Evolutionary conservation across 1,140 invertebrate genomes (phyloP), one percentile per base, ranked within the genome.

Genomic region (Coenobita brevimanus): DNA sequence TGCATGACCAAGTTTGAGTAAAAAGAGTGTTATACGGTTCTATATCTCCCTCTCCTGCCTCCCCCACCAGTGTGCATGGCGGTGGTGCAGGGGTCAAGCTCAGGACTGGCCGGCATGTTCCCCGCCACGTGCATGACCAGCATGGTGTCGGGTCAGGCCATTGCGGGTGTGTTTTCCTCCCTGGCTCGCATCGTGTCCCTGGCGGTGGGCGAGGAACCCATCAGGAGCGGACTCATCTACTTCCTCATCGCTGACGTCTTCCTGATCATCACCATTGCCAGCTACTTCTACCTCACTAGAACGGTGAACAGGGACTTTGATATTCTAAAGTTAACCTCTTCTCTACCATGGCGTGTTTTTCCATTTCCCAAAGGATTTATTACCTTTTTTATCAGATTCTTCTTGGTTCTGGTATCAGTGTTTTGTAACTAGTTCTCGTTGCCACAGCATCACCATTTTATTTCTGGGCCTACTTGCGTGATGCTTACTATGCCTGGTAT

Each of bases 101-200:
- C 97, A 90, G 97, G 97, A 24, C 94, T 98, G 62, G 96, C 96
- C 10, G 96, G 97, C 21, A 94, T 96, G 88, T 98, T 98, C 93
- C 96, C 97, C 0, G 93, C 95, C 2, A 94, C 95, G 88, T 98
- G 97, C 92, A 98, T 97, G 92, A 96, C 96, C 0, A 96, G 97
- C 0, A 95, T 96, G 69, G 95, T 97, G 78, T 95, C 95, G 89
- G 97, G 97, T 0, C 96, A 98, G 94, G 97, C 97, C 33, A 92
- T 98, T 8, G 97, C 97, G 43, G 97, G 97, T 0, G 96, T 98
- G 89, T 95, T 98, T 91, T 96, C 97, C 3, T 96, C 97, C 3
- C 86, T 97, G 0, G 95, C 96, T 17, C 95, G 97, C 92, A 95
- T 98, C 27, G 93, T 96, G 33, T 96, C 97, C 0, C 93, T 98